Evolutionary conservation across 2,797 vertebrate species (phyloP), one percentile per base, ranked within the genome.

Genomic region (Kryptolebias ocellatus): DNA sequence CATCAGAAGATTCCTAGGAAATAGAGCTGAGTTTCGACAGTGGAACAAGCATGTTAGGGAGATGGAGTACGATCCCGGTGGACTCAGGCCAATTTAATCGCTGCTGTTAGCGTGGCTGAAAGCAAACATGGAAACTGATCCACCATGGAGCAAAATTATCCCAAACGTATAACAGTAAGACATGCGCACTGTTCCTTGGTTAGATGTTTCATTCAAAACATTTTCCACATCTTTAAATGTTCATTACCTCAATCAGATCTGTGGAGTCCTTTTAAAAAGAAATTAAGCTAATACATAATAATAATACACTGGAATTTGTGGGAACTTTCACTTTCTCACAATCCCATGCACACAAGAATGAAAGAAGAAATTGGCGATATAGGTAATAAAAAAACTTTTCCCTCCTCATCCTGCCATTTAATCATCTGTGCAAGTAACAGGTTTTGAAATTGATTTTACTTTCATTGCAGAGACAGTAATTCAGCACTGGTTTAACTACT

Each of bases 391-490:
- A 76, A 60, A 60, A 45, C 51, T 49, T 76, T 82, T 79, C 20
- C 59, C 64, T 63, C 69, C 42, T 17, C 20, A 42, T 24, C 57
- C 63, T 53, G 59, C 57, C 64, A 76, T 83, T 83, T 73, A 80
- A 87, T 84, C 74, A 79, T 70, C 73, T 45, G 67, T 64, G 78
- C 75, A 76, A 72, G 67, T 83, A 81, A 83, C 78, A 31, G 71
- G 28, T 80, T 87, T 75, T 74, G 58, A 59, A 81, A 89, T 84
- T 77, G 84, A 86, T 89, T 88, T 86, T 72, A 78, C 76, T 75
- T 85, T 73, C 63, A 71, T 52, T 47, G 67, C 80, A 64, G 77
- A 72, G 65, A 77, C 82, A 76, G 70, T 81, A 80, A 81, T 80
- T 76, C 54, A 68, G 60, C 37, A 46, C 74, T 70, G 68, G 64